Evolutionary conservation across 2,888 invertebrate genomes (phyloP).

Genomic region (Drosophila parthenogenetica): DNA sequence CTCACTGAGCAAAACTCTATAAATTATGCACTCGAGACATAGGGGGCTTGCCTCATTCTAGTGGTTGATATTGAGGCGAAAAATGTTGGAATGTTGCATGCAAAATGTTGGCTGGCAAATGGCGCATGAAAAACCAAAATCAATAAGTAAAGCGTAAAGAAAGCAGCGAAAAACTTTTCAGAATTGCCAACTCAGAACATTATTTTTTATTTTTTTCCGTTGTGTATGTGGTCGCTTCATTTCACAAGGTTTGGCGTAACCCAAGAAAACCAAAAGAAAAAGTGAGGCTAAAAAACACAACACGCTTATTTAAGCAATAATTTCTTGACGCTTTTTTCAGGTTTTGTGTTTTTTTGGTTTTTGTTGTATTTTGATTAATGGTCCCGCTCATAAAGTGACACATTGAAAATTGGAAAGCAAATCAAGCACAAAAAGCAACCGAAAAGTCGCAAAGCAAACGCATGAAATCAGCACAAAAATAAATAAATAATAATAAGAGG

Average conservation of each 20-base stretch:
- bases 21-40: conserved; percentile 55
- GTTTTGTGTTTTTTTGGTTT: conserved; percentile 33
- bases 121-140: conserved; percentile 63
- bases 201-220: conserved; percentile 32
- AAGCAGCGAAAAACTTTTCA: conserved; percentile 44
- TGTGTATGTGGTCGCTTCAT: conserved; percentile 65
- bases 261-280: conserved; percentile 2
- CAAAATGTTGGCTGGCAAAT: conserved; percentile 62
- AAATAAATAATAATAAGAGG: conserved; percentile 54
- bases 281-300: conserved; percentile 35
- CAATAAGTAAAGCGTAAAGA: conserved; percentile 6
- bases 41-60: conserved; percentile 2
- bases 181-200: conserved; percentile 67
- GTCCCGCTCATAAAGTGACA: conserved; percentile 78
- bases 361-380: conserved; percentile 73
- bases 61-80: conserved; percentile 27
- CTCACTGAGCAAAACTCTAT: conserved; percentile 37
- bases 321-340: conserved; percentile 65
- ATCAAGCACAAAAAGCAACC: conserved; percentile 74
- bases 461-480: conserved; percentile 76
- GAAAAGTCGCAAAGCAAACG: conserved; percentile 66
- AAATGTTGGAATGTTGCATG: conserved; percentile 49
- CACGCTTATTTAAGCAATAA: conserved; percentile 79
- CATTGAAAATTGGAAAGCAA: conserved; percentile 80
- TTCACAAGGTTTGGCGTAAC: conserved; percentile 51